Evolutionary conservation across 2,797 vertebrate species (phyloP), one percentile per base, ranked within the genome.

Genomic region (Mormyrus hasselquistii): DNA sequence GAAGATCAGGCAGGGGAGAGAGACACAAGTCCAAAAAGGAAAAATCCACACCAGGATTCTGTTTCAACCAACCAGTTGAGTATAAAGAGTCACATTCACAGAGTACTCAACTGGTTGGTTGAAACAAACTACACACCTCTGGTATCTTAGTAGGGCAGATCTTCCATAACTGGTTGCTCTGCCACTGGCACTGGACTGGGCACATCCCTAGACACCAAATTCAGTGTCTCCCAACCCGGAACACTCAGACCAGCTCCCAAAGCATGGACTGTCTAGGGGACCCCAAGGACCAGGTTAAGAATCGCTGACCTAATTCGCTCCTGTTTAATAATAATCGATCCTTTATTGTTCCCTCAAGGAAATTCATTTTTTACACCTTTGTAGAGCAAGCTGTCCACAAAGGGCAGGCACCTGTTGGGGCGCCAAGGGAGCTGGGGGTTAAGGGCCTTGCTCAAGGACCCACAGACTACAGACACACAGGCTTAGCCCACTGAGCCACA

Each of bases 1-100:
- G 95, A 93, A 92, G 95, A 95, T 96, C 94, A 96, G 93, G 91
- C 93, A 93, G 95, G 41, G 41, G 76, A 3, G 1, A 79, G 38
- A 47, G 38, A 82, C 76, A 47, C 29, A 0, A 38, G 69, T 41
- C 34, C 12, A 76, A 5, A 38, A 19, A 41, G 69, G 41, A 76
- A 19, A 73, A 76, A 41, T 41, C 69, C 69, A 76, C 12, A 76
- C 69, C 69, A 8, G 69, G 69, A 41, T 76, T 76, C 41, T 76
- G 69, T 2, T 41, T 76, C 69, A 41, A 41, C 69, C 34, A 76
- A 10, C 69, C 69, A 41, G 69, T 3, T 76, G 69, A 76, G 14
- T 38, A 73, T 38, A 34, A 73, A 73, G 69, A 38, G 69, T 41
- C 34, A 76, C 34, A 76, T 38, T 41, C 34, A 76, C 34, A 76